Conservation (phyloP, 2,113 vertebrate genomes). For the Xyrauchen texanus region DNA sequence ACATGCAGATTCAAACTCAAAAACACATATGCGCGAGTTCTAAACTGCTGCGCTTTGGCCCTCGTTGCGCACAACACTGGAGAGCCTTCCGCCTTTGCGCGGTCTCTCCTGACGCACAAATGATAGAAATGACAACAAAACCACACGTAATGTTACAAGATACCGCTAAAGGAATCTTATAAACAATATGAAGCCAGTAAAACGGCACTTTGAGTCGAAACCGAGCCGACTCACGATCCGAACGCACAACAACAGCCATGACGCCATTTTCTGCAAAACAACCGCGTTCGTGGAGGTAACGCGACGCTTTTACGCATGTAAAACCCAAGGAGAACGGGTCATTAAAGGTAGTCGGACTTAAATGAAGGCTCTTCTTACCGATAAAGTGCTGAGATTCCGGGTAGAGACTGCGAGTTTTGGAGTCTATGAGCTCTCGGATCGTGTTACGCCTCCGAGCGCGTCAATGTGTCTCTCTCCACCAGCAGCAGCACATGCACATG, state of each 20-base stretch:
- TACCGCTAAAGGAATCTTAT: conserved; percentile 40
- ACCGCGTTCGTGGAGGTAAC: conserved; percentile 68
- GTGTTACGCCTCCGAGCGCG: conserved; percentile 72
- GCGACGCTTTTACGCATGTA: conserved; percentile 61
- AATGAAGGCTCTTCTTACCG: conserved; percentile 67
- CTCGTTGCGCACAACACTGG: conserved; percentile 77
- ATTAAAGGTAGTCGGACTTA: not conserved
- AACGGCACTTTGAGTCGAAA: conserved; percentile 53
- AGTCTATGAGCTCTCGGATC: conserved; percentile 54
- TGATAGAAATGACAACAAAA: not conserved
- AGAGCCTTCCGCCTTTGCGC: conserved; percentile 82
- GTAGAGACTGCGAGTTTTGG: too few relatives aligned
- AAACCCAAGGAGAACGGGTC: conserved; percentile 52
- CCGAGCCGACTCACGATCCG: conserved; percentile 65
- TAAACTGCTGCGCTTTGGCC: conserved; percentile 74
- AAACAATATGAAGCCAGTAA: not conserved
- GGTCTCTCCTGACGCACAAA: conserved; percentile 64
- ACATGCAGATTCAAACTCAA: not conserved
- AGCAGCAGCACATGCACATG: conserved; percentile 42
- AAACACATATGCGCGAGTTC: conserved; percentile 41
- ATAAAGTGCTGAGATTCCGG: conserved; percentile 28
- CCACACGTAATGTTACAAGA: conserved; percentile 5
- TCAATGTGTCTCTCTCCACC: not conserved
- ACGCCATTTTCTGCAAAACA: conserved; percentile 79
- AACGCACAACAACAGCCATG: conserved; percentile 77